Evolutionary conservation across 2,888 invertebrate genomes (phyloP), one percentile per base, ranked within the genome.

Genomic region (Chrysotoxum bicinctum): DNA sequence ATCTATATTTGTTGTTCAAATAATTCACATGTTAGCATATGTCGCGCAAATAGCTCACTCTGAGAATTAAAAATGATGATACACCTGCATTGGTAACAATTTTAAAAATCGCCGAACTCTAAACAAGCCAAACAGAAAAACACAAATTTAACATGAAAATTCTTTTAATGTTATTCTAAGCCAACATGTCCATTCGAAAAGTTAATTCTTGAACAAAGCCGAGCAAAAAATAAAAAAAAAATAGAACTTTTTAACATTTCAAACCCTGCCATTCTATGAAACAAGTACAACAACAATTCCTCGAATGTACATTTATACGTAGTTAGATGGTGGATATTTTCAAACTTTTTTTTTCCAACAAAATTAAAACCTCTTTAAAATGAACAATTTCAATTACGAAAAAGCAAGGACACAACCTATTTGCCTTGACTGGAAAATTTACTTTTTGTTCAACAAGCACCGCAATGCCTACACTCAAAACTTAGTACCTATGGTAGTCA

Each of bases 361-460:
- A 60, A 40, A 60, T 40, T 60, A 23, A 60, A 60, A 60, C 26
- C 62, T 62, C 40, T 60, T 58, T 60, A 37, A 60, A 40, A 40
- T 40, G 8, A 62, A 62, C 26, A 62, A 64, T 30, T 64, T 64
- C 64, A 64, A 45, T 64, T 45, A 19, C 6, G 10, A 62, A 60
- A 14, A 12, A 64, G 1, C 30, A 64, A 45, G 62, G 45, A 43
- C 64, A 64, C 62, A 45, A 64, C 45, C 32, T 32, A 64, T 45
- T 58, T 64, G 45, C 45, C 30, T 64, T 64, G 43, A 62, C 62
- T 62, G 30, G 43, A 19, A 45, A 64, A 45, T 64, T 45, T 45
- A 30, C 37, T 62, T 43, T n/a, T 30, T 26, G 7, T 10, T 7
- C 43, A 30, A 43, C 16, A 62, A 26, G 5, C 16, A 12, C 6